These are phyloP conservation scores for Alsophila aescularia DNA, from an alignment of 2,888 invertebrate species.

Conservation along the genomic window DNA sequence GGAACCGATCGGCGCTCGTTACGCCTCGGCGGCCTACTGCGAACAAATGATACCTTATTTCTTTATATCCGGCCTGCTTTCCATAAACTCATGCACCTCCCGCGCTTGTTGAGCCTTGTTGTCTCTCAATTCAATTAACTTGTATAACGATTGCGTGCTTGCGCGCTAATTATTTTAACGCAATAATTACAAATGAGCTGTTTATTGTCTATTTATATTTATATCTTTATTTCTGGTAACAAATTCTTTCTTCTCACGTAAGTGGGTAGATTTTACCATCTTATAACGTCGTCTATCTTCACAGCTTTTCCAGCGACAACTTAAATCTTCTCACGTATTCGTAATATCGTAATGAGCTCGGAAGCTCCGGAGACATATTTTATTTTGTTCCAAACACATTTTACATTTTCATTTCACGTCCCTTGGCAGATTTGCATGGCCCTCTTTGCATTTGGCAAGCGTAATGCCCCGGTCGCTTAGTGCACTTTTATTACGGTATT, in stretches of 20 bases:
- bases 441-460: conserved; percentile 77
- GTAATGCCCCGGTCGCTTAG: conserved; percentile 84
- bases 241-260: conserved; percentile 5
- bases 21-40: conserved; percentile 71
- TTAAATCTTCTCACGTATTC: conserved; percentile 79
- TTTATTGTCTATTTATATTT: conserved; percentile 14
- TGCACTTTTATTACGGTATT: conserved; percentile 85
- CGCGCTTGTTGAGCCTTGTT: conserved; percentile 7
- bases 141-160: conserved; percentile 27
- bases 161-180: conserved; percentile 25
- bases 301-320: conserved; percentile 61
- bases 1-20: conserved; percentile 79
- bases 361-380: conserved; percentile 77
- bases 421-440: conserved; percentile 80
- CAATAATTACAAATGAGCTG: conserved; percentile 26
- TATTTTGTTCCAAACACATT: conserved; percentile 78
- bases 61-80: conserved; percentile 39
- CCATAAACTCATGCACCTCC: conserved; percentile 37
- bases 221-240: conserved; percentile 5
- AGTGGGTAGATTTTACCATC: conserved; percentile 1
- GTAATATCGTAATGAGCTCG: conserved; percentile 80
- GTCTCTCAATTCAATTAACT: conserved; percentile 34
- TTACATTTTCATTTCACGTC: conserved; percentile 84
- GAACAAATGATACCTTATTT: conserved; percentile 69
- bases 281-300: conserved; percentile 51